These are phyloP conservation scores for Chaenogobius annularis DNA, from an alignment of 2,113 vertebrate species.

Conservation along the genomic window DNA sequence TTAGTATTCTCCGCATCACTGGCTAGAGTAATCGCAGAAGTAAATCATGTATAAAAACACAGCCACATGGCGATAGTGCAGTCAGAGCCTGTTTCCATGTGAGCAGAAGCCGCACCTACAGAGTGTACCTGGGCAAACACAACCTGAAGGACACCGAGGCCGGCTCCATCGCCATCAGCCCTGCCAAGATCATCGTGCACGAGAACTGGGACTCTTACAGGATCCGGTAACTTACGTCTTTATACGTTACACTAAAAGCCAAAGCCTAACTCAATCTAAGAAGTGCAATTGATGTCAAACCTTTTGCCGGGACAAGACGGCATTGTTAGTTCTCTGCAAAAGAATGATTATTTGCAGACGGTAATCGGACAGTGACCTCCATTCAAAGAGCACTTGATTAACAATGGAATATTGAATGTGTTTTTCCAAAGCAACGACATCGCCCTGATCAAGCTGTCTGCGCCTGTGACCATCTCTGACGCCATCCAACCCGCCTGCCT, in stretches of 20 bases:
- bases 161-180: conserved; percentile 70
- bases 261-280: neutral
- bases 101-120: conserved; percentile 76
- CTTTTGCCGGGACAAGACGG: too few relatives aligned
- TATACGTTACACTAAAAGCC: neutral
- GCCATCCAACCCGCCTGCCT: conserved; percentile 81
- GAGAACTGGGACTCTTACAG: conserved; percentile 77
- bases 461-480: conserved; percentile 64
- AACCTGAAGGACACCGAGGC: conserved; percentile 70
- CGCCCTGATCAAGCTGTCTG: conserved; percentile 85
- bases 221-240: conserved; percentile 62
- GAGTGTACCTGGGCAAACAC: conserved; percentile 84
- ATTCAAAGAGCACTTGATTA: too few relatives aligned
- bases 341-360: too few relatives aligned
- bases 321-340: too few relatives aligned
- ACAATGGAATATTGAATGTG: too few relatives aligned
- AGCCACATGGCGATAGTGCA: too few relatives aligned
- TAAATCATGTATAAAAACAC: too few relatives aligned
- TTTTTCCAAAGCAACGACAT: conserved; percentile 84
- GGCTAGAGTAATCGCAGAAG: too few relatives aligned
- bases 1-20: too few relatives aligned
- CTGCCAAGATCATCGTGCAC: conserved; percentile 78
- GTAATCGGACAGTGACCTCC: too few relatives aligned
- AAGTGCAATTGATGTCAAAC: too few relatives aligned
- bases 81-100: neutral